Base-by-base conservation (phyloP, 2,113 vertebrate species). In the Anseranas semipalmata region DNA sequence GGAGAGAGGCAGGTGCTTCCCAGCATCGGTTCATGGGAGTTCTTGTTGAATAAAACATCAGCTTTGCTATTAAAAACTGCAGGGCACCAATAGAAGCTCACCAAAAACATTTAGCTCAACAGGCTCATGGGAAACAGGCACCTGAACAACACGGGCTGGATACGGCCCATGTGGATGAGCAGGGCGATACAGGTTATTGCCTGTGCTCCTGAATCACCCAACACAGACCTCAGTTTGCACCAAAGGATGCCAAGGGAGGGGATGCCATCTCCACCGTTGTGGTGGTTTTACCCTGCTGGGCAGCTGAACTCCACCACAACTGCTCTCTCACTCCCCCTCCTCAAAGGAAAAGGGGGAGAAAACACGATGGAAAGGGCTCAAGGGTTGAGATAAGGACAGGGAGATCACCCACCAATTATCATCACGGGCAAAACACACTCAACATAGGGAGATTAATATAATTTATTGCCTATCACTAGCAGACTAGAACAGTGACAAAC, bases 91-190 rank as follows among this genome's bases (percentile, higher is more conserved):
- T 46, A 58, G 28, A 41, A 53, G 76, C 37, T 66, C 77, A 43
- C 39, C 77, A 39, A 28, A 80, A 55, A 41, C 30, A 66, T 53
- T 66, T 28, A 53, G 55, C 14, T 76, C n/a, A 59, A 21, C 32
- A n/a, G 24, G 55, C 41, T 66, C 20, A 66, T 39, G 32, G 21
- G 41, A 55, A 66, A 78, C 17, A 83, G 16, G 21, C 20, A 18
- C 37, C 62, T 1, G 3, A 67, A 41, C 41, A 60, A 56, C 1
- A 6, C 8, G 5, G 28, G 35, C 8, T 43, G 52, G 39, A 66
- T 66, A 60, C 3, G 21, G 30, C 45, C 7, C 35, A 27, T 0
- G 1, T 0, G 3, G 46, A 48, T 35, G 41, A 85, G 21, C 0
- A 1, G 24, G 20, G 20, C 9, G 35, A 76, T 33, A 58, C 12